A percentile compares a stretch with the other conserved stretches of the same genome.
phyloP scores from a whole-genome alignment of 2,888 invertebrate genomes.

The Liposcelis brunnea region DNA sequence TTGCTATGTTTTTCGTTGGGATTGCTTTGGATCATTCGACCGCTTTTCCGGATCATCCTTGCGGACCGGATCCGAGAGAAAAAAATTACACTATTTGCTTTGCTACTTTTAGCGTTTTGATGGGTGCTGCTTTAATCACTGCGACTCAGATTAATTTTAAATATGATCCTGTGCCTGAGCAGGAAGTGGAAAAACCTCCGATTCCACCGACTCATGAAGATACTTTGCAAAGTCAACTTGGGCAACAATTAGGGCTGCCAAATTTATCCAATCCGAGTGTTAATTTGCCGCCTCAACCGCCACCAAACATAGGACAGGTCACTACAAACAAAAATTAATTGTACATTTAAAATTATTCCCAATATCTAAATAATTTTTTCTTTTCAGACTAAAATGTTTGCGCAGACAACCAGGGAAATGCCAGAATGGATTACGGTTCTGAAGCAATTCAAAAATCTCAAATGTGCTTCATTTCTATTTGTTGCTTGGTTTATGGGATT shows the following conservation, averaged over 20 bases:
- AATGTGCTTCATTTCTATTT: conserved; percentile 82
- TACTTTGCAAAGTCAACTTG: conserved; percentile 65
- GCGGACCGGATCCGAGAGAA: conserved; percentile 74
- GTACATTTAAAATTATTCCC: conserved; percentile 14
- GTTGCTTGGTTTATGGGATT: conserved; percentile 99
- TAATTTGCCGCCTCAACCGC: conserved; percentile 20
- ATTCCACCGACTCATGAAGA: conserved; percentile 46
- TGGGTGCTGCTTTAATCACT: conserved; percentile 84
- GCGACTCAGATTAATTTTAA: conserved; percentile 68
- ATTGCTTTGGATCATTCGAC: conserved; percentile 93
- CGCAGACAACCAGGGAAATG: conserved; percentile 75
- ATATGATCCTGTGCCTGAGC: conserved; percentile 26
- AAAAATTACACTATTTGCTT: conserved; percentile 98
- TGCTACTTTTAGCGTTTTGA: conserved; percentile 80
- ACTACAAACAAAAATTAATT: too few relatives aligned
- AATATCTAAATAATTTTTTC: conserved; percentile 16
- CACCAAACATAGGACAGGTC: conserved; percentile 32
- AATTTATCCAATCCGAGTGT: conserved; percentile 43
- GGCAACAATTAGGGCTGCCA: conserved; percentile 65
- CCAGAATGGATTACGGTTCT: conserved; percentile 90
- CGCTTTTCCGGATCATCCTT: conserved; percentile 84
- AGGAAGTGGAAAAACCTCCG: conserved; percentile 32
- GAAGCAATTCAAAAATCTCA: conserved; percentile 73
- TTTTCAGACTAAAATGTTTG: conserved; percentile 70
- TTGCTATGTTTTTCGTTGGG: conserved; percentile 97